Evolutionary conservation across 2,113 vertebrate species (phyloP).

Genomic region (Nyctereutes procyonoides): DNA sequence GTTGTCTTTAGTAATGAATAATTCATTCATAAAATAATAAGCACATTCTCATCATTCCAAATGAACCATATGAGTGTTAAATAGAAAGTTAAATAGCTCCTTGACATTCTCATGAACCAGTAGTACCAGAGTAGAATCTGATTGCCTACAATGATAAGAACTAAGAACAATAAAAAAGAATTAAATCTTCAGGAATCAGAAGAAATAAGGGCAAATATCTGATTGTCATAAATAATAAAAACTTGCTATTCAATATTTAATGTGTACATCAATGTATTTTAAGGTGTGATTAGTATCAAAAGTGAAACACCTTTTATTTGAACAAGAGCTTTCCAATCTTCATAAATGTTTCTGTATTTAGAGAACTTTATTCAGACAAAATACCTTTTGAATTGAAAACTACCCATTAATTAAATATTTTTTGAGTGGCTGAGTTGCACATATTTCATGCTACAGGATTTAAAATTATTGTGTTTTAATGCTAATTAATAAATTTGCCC

Average conservation of each 20-base stretch:
- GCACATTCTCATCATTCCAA: conserved; percentile 49
- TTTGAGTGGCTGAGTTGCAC: conserved; percentile 31
- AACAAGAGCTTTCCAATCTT: neutral
- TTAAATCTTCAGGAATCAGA: neutral
- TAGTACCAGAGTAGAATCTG: neutral
- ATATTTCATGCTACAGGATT: neutral
- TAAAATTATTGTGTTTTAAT: conserved; percentile 57
- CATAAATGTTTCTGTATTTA: conserved; percentile 40
- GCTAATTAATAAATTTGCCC: conserved; percentile 70
- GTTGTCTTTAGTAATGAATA: conserved; percentile 63
- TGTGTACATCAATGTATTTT: conserved; percentile 28
- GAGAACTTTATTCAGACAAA: conserved; percentile 53
- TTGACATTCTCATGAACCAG: conserved; percentile 56
- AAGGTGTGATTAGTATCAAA: conserved; percentile 45
- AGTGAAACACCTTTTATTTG: conserved; percentile 24
- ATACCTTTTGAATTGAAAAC: conserved; percentile 68
- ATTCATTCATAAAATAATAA: conserved; percentile 73
- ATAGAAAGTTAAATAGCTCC: conserved; percentile 52
- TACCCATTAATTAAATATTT: conserved; percentile 69
- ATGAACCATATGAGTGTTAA: conserved; percentile 53
- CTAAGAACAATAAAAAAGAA: conserved; percentile 1
- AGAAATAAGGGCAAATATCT: conserved; percentile 12
- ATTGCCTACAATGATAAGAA: conserved; percentile 28
- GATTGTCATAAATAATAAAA: conserved; percentile 51
- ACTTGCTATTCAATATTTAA: conserved; percentile 44